Base-by-base conservation (phyloP, 2,888 invertebrate species). In the Panzeria rudis region DNA sequence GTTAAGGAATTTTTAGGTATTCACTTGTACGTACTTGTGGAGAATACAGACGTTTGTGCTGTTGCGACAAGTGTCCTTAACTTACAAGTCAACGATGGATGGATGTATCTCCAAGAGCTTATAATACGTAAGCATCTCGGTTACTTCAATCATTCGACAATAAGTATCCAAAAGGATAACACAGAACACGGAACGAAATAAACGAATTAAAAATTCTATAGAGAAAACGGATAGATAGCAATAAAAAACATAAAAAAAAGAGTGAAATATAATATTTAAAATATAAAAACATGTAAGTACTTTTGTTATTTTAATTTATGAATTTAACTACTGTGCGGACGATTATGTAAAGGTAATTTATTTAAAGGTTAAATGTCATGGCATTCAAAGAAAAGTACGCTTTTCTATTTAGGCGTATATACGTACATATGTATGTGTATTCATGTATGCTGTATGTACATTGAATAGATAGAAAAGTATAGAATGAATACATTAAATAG, bases 151-250 rank as follows among this genome's bases (percentile, higher is more conserved):
- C 85, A 85, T 85, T 82, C 85, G 85, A 85, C 85, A 85, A 85
- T 85, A 85, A 85, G 85, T 85, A 82, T 75, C 82, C 85, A 64
- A 78, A 78, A 85, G 85, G 82, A 85, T 85, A 82, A 78, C 85
- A 85, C 66, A 61, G 66, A 61, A 50, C 41, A 69, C 56, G 72
- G 52, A 71, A 78, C 78, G 44, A 64, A 52, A 52, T 15, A 78
- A 78, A 73, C 32, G 8, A 59, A 71, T 17, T 32, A 41, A 52
- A 56, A 54, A 61, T 62, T 71, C 41, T 52, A 44, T 68, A 38
- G 44, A 56, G 54, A 56, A 54, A 68, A 52, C 44, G 44, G 54
- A 64, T 72, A 72, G 41, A 68, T 52, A 68, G 17, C 32, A 38
- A 68, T 6, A 32, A 32, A 23, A 73, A 15, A 17, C 8, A 35